A percentile compares a stretch with the other conserved stretches of the same genome.
Evolutionary conservation across 2,888 invertebrate genomes (phyloP).

Genomic region (Phlogophora meticulosa): DNA sequence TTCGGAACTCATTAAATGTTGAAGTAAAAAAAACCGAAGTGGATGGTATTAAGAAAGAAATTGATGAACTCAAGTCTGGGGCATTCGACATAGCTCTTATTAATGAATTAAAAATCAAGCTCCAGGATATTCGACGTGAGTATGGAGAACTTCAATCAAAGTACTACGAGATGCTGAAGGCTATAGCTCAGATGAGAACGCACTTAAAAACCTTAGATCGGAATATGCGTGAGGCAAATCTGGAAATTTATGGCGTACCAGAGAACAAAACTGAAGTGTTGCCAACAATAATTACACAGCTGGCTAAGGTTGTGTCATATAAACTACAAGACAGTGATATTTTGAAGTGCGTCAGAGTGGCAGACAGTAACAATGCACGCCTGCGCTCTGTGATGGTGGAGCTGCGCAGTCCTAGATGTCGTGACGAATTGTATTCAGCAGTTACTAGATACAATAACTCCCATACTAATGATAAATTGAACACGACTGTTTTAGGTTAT

Average conservation of each 20-base stretch:
- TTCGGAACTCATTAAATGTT: background rate
- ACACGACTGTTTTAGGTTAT: conserved; percentile 1
- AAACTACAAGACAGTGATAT: background rate
- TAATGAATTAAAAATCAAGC: background rate
- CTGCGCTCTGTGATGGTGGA: background rate
- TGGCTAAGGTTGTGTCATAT: background rate
- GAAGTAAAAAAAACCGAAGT: background rate
- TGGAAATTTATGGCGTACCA: conserved; percentile 5
- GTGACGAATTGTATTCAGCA: conserved; percentile 6
- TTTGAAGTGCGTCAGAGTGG: conserved; percentile 1
- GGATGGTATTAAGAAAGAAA: background rate
- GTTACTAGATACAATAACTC: background rate
- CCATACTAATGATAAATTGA: background rate
- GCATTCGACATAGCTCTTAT: background rate
- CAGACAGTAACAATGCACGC: background rate
- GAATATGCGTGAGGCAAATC: background rate
- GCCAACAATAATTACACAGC: background rate
- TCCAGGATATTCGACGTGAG: background rate
- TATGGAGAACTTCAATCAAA: background rate
- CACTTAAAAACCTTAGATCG: background rate
- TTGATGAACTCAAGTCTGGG: background rate
- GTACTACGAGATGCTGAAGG: background rate
- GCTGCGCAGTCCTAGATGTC: conserved; percentile 1
- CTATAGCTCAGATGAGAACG: background rate
- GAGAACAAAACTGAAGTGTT: background rate